phyloP scores from a whole-genome alignment of 2,113 vertebrate genomes.

The Mus musculus region DNA sequence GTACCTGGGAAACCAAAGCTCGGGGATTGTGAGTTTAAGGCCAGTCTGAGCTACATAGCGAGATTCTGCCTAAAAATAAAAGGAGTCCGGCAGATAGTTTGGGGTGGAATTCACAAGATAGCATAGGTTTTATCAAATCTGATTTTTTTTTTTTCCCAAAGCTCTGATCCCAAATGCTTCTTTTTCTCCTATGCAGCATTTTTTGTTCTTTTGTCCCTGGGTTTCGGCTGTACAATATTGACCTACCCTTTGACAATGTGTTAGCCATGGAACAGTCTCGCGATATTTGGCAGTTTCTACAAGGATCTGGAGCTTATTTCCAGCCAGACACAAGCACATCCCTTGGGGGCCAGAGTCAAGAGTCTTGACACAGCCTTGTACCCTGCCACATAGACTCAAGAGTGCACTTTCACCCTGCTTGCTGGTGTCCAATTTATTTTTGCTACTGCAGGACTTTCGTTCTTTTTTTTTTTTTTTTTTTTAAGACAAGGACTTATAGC shows the following conservation, averaged over 20 bases:
- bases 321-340: conserved; percentile 55
- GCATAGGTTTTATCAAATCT: not conserved
- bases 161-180: not conserved
- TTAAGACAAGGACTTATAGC: not conserved
- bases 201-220: not conserved
- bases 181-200: not conserved
- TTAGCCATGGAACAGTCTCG: not conserved
- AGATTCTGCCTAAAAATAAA: not conserved
- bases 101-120: not conserved
- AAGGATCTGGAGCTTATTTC: conserved; percentile 34
- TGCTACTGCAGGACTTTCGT: not conserved
- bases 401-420: conserved; percentile 7
- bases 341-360: conserved; percentile 48
- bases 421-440: not conserved
- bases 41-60: not conserved
- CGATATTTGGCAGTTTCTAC: not conserved
- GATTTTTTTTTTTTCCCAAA: not conserved
- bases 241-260: not conserved
- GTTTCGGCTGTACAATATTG: not conserved
- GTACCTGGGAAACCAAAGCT: not conserved
- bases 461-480: not conserved
- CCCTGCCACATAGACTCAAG: not conserved
- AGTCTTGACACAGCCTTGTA: not conserved
- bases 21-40: not conserved
- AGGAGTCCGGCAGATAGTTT: not conserved